phyloP scores from a whole-genome alignment of 2,888 invertebrate species.

The Cyaniris semiargus region DNA sequence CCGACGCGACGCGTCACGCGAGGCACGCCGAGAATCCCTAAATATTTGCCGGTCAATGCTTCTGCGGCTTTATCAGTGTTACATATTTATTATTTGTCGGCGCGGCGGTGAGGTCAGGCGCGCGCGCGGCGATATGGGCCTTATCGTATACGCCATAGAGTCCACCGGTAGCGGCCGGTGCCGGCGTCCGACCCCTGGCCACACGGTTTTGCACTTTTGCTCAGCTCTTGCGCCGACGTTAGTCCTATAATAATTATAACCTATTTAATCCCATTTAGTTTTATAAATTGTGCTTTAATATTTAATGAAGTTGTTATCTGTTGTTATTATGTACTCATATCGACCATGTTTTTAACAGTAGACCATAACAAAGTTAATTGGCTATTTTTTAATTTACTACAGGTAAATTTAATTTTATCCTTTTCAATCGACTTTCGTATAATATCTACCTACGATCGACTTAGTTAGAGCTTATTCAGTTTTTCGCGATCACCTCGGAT shows the following conservation, averaged over 20 bases:
- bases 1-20: neutral
- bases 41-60: constrained; percentile 75
- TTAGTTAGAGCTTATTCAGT: neutral
- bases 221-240: constrained; percentile 69
- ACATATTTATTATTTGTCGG: constrained; percentile 79
- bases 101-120: constrained; percentile 72
- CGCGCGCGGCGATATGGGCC: constrained; percentile 68
- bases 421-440: neutral
- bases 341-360: too few species aligned
- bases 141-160: constrained; percentile 73
- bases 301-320: neutral
- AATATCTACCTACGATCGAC: neutral
- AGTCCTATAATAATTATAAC: neutral
- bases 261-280: constrained; percentile 48
- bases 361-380: too few species aligned
- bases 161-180: constrained; percentile 50
- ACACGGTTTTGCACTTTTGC: constrained; percentile 57
- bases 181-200: constrained; percentile 63
- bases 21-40: constrained; percentile 66
- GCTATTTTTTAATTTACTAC: too few species aligned
- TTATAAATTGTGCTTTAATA: neutral
- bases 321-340: too few species aligned
- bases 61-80: constrained; percentile 78
- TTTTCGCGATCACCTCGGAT: constrained; percentile 37
- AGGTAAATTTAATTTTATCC: neutral